Base-by-base conservation (phyloP, 2,113 vertebrate genomes). In the Butastur rufipennis region DNA sequence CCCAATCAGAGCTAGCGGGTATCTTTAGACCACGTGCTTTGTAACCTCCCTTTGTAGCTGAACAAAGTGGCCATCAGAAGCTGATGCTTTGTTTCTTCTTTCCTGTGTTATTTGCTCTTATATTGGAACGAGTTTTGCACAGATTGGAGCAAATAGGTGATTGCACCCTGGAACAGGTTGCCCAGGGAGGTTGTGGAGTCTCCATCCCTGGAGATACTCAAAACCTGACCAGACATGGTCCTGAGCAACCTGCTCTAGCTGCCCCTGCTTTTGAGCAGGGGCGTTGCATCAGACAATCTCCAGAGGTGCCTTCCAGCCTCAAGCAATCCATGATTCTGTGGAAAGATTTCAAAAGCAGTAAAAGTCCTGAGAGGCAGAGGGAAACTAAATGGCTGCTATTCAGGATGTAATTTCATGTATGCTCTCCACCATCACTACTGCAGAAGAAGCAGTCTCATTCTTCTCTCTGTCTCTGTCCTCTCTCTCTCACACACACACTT, bases 61-160 rank as follows among this genome's bases (percentile, higher is more conserved):
- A 63, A 15, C 94, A 66, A 55, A 77, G 84, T 74, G 93, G 42
- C 86, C 66, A 20, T 71, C 52, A 16, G 86, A n/a, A 79, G 68
- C 86, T 93, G 91, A 23, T 72, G 96, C 66, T 96, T 89, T 82
- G 77, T 91, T 95, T 90, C 81, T 90, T 85, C 84, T 87, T 58
- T 45, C 29, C 62, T 58, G 47, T 68, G 36, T 80, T 55, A 23
- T 5, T 90, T 93, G 70, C 62, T 63, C 45, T 79, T 32, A 2
- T 2, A 58, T 15, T n/a, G 79, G 52, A 56, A 48, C 1, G 4
- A 42, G 43, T 55, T 91, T 20, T 72, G 84, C 85, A 20, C 26
- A 34, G 63, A 2, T 9, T 18, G 70, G 93, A 89, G 81, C 48
- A 27, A 13, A 16, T 1, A 8, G 48, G 42, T 26, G 55, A 21